Evolutionary conservation across 2,113 vertebrate genomes (phyloP).

Genomic region (Lonchura striata): DNA sequence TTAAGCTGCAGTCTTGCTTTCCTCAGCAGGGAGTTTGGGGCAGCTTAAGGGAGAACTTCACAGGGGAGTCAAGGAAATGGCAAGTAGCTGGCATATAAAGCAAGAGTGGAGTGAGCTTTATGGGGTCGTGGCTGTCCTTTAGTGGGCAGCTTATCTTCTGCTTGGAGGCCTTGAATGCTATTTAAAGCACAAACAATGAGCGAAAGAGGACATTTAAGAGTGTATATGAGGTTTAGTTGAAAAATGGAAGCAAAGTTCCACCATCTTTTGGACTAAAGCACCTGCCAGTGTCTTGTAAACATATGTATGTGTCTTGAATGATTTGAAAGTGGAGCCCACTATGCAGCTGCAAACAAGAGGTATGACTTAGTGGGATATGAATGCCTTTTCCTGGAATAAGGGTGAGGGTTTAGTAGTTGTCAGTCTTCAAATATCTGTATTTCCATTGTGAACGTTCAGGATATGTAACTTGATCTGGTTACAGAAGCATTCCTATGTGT

Average conservation of each 20-base stretch:
- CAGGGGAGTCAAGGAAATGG: background rate
- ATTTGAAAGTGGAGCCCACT: background rate
- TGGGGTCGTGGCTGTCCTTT: background rate
- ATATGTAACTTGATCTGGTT: background rate
- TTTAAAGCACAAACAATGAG: background rate
- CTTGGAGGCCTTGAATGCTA: background rate
- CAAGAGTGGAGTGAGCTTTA: accelerated
- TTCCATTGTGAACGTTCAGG: background rate
- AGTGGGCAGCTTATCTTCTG: background rate
- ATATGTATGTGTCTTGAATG: background rate
- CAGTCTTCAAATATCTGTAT: background rate
- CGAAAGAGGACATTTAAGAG: background rate
- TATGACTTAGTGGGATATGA: background rate
- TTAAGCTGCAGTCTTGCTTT: background rate
- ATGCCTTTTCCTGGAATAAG: background rate
- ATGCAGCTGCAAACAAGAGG: background rate
- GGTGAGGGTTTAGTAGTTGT: background rate
- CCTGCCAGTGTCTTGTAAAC: background rate
- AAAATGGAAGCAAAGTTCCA: background rate
- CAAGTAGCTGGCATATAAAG: background rate
- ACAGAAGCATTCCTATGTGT: background rate
- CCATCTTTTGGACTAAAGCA: background rate
- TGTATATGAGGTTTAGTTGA: background rate
- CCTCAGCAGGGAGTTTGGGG: background rate
- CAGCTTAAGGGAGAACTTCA: background rate